Evolutionary conservation across 2,888 invertebrate species (phyloP), one percentile per base, ranked within the genome.

Genomic region (Drosophila diplacantha): DNA sequence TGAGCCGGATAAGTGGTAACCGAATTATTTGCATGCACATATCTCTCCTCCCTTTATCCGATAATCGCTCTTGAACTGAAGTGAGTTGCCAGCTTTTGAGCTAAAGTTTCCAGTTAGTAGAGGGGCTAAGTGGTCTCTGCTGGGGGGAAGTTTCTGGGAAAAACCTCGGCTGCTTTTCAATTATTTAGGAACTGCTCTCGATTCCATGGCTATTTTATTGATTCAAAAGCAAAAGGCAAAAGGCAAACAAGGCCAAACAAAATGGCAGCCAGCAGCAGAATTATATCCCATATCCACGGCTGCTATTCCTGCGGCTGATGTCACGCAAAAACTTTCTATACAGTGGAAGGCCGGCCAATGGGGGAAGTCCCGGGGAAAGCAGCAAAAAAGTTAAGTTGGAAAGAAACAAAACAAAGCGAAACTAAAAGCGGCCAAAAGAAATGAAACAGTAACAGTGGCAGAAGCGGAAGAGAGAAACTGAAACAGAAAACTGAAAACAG

Each of bases 321-420:
- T 79, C 78, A 81, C 74, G 80, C 71, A 72, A 74, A 63, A 75
- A 71, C 72, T 72, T 73, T 75, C 65, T 67, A 69, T 72, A 46
- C 29, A 5, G 18, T 1, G 65, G 50, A 70, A 72, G 70, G 72
- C 73, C 70, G 71, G 72, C 76, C 72, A 75, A 78, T 71, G 65
- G 49, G 60, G 59, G 56, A 53, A 64, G 35, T 34, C 39, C 63
- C 51, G 41, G 35, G 41, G 43, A 39, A 18, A 52, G 37, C 59
- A 56, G 37, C 61, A 54, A 51, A 73, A 73, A 71, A 61, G 64
- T 69, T 74, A 43, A 61, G 61, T 61, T 60, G 43, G 11, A 50
- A 37, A 35, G 61, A 50, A 60, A 60, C 60, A 61, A 60, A 61
- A 60, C 41, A 60, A 35, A 72, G 70, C 56, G 71, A 59, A 61